Conservation (phyloP, 2,888 invertebrate species). For the Trachelus stipa region DNA sequence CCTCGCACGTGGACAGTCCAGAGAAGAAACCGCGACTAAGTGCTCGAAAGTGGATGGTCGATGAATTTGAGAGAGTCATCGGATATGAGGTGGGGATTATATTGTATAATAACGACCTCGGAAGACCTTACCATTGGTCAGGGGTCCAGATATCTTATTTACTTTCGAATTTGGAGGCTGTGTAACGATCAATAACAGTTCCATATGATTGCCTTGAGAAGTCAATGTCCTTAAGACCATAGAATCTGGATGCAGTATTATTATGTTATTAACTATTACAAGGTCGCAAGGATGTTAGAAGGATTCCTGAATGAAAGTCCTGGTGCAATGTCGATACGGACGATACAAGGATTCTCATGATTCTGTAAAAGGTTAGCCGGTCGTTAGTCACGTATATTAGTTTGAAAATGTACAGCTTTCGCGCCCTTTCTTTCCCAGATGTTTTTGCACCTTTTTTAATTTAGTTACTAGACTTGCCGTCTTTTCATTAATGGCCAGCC, state of each 20-base stretch:
- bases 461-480: background rate
- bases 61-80: constrained; percentile 21
- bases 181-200: background rate
- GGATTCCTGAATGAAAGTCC: background rate
- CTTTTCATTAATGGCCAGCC: background rate
- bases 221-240: background rate
- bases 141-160: constrained; percentile 28
- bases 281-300: background rate
- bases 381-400: background rate
- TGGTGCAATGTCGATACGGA: background rate
- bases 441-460: background rate
- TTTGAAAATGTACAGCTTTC: background rate
- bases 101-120: constrained; percentile 31
- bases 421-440: background rate
- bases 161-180: constrained; percentile 19
- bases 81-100: constrained; percentile 28
- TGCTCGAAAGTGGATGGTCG: constrained; percentile 29
- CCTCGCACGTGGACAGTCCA: constrained; percentile 15
- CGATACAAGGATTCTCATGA: background rate
- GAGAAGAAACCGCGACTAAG: constrained; percentile 39
- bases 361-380: background rate
- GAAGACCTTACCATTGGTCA: constrained; percentile 29
- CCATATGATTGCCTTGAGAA: background rate
- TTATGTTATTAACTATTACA: background rate
- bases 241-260: background rate